Percentiles rank a stretch among this genome's conserved stretches.
phyloP scores from a whole-genome alignment of 2,888 invertebrate species.

The Callosobruchus maculatus region DNA sequence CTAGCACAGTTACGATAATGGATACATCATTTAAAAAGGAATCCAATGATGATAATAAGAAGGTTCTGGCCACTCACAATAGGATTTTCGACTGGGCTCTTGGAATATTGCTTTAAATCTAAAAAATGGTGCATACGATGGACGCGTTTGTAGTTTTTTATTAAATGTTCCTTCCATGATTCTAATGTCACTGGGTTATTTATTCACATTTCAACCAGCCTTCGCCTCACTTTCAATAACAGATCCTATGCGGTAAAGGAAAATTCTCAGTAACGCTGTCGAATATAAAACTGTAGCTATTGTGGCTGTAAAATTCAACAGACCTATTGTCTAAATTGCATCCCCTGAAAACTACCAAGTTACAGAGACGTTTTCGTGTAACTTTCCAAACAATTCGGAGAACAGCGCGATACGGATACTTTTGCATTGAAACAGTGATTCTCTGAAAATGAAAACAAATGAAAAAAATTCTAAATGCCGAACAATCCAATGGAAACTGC shows the following conservation, averaged over 20 bases:
- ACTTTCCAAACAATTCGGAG: neutral
- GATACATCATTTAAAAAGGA: too few species aligned
- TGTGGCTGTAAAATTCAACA: neutral
- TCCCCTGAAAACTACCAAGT: neutral
- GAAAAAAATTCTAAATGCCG: neutral
- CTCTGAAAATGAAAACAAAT: neutral
- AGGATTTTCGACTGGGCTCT: too few species aligned
- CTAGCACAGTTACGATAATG: too few species aligned
- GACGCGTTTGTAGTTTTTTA: too few species aligned
- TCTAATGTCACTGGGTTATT: too few species aligned
- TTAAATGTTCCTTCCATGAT: too few species aligned
- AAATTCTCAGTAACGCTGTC: neutral
- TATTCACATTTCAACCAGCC: too few species aligned
- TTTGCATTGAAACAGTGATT: neutral
- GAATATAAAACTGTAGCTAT: neutral
- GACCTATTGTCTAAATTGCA: neutral
- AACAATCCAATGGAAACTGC: neutral
- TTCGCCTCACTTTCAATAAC: too few species aligned
- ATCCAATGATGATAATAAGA: too few species aligned
- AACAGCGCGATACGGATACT: neutral
- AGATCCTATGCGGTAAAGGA: neutral
- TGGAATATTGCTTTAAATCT: too few species aligned
- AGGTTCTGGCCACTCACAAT: too few species aligned
- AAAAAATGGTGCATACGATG: too few species aligned
- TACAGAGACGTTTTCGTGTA: neutral